Conservation (phyloP, 2,113 vertebrate species). For the Mixornis gularis region DNA sequence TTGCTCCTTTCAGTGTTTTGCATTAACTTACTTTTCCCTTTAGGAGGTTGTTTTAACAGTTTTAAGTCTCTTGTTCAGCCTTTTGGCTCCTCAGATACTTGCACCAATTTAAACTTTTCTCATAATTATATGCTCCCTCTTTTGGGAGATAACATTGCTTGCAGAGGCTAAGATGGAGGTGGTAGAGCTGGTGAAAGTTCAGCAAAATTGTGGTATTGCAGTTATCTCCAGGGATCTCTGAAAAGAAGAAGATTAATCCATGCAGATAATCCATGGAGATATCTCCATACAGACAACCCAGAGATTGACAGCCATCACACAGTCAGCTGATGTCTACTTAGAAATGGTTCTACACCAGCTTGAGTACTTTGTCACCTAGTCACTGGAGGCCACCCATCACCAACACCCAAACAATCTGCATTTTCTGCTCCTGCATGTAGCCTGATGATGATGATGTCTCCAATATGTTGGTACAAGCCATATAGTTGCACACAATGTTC, state of each 20-base stretch:
- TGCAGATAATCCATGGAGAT: not conserved
- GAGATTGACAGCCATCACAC: not conserved
- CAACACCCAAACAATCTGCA: not conserved
- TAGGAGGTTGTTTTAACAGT: not conserved
- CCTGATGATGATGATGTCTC: not conserved
- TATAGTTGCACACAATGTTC: not conserved
- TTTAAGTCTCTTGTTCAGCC: not conserved
- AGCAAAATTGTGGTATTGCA: not conserved
- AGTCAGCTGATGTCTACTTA: not conserved
- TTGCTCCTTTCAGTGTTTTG: constrained; percentile 16
- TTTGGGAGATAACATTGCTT: not conserved
- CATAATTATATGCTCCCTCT: not conserved
- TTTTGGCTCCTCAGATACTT: not conserved
- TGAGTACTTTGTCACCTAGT: not conserved
- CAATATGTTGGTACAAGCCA: not conserved
- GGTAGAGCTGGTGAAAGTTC: not conserved
- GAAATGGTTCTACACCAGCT: not conserved
- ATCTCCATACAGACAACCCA: not conserved
- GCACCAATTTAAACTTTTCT: not conserved
- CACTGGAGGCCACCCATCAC: not conserved
- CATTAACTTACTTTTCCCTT: constrained; percentile 20
- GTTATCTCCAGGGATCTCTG: not conserved
- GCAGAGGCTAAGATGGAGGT: not conserved
- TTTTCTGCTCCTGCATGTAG: not conserved
- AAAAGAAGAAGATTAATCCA: not conserved